These are phyloP conservation scores for Scleropages formosus DNA, from an alignment of 2,797 vertebrate genomes.

Conservation along the genomic window DNA sequence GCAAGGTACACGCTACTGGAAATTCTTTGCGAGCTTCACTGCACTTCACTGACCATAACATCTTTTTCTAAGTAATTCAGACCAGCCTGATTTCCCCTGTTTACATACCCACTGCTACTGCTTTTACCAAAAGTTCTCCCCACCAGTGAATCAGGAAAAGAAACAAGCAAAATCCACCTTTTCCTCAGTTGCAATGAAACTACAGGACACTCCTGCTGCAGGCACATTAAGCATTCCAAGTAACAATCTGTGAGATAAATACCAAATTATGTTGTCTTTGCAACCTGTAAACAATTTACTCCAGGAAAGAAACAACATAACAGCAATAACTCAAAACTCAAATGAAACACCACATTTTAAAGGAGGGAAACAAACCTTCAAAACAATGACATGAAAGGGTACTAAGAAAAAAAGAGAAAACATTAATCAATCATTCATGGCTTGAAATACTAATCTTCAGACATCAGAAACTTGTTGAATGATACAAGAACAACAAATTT, in stretches of 20 bases:
- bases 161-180: not conserved
- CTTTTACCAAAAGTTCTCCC: too few relatives aligned
- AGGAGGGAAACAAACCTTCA: constrained; percentile 48
- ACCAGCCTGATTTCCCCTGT: not conserved
- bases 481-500: constrained; percentile 4
- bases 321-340: not conserved
- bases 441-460: constrained; percentile 14
- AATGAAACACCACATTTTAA: constrained; percentile 1
- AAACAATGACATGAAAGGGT: constrained; percentile 45
- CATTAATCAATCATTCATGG: constrained; percentile 29
- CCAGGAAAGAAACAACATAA: not conserved
- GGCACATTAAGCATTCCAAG: not conserved
- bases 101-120: not conserved
- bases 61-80: not conserved
- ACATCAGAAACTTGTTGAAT: constrained; percentile 17
- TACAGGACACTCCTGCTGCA: not conserved
- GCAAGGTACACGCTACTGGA: constrained; percentile 7
- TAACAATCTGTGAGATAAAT: not conserved
- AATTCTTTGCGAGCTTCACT: constrained; percentile 1
- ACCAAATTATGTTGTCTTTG: not conserved
- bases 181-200: not conserved
- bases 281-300: constrained; percentile 17
- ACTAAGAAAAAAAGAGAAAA: constrained; percentile 13
- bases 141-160: too few relatives aligned
- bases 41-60: not conserved